Conservation (phyloP, 2,888 invertebrate genomes). For the Dicyrtoma fusca region DNA sequence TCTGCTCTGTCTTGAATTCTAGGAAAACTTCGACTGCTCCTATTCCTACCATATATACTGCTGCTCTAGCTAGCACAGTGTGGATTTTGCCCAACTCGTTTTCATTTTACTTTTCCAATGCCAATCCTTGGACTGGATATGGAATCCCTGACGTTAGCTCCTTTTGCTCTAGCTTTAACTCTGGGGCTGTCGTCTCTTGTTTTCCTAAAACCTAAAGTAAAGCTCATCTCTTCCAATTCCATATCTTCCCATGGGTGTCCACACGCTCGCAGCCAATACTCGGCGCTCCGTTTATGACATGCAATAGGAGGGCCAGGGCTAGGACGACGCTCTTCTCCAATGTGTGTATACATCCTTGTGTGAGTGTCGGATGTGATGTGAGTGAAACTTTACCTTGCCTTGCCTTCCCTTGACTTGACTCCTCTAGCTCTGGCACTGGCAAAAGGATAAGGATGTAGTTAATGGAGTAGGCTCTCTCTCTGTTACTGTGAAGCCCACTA, state of each 20-base stretch:
- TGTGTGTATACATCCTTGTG: too few relatives aligned
- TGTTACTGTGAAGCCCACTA: too few relatives aligned
- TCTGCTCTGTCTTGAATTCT: not conserved
- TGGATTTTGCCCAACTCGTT: too few relatives aligned
- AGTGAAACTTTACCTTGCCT: conserved; percentile 19
- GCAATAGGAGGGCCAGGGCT: conserved; percentile 34
- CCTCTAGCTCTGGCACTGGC: too few relatives aligned
- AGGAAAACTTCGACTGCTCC: not conserved
- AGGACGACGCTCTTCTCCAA: not conserved
- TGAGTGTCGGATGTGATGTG: conserved; percentile 11
- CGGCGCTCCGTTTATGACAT: conserved; percentile 41
- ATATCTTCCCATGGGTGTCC: conserved; percentile 43
- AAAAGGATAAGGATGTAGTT: too few relatives aligned
- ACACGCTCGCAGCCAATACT: conserved; percentile 40
- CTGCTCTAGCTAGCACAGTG: not conserved
- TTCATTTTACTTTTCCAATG: too few relatives aligned
- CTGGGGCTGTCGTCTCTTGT: conserved; percentile 24
- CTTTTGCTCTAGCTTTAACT: not conserved
- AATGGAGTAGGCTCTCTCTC: too few relatives aligned
- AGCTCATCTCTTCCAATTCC: conserved; percentile 40
- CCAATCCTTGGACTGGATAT: too few relatives aligned
- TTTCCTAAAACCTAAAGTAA: conserved; percentile 27
- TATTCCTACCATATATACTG: not conserved
- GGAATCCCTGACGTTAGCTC: not conserved
- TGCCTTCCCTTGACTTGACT: too few relatives aligned